Base-by-base conservation (phyloP, 92 coral and sea anemone genomes). In the Pocillopora grandis region DNA sequence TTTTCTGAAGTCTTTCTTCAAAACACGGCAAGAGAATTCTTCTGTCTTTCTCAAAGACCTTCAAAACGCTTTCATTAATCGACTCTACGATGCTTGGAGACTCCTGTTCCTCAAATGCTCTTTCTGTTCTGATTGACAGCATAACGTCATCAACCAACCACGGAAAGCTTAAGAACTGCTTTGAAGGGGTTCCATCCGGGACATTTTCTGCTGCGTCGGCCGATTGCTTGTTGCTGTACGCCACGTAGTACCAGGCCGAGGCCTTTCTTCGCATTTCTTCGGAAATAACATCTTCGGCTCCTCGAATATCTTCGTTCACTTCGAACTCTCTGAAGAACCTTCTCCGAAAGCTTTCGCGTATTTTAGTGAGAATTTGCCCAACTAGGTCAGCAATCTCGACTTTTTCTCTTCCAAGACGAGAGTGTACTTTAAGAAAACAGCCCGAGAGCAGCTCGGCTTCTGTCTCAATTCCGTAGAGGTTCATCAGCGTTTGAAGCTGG, bases 91-190 rank as follows among this genome's bases (percentile, higher is more conserved):
- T 68, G 62, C 87, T 77, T 48, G 71, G 77, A 0, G 90, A 81
- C 49, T 67, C 80, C 80, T 88, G 88, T 35, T 10, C 72, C 79
- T 71, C 73, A 23, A 79, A 74, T 27, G 66, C 58, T 17, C 64
- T 49, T 18, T 55, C 64, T 21, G 18, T 66, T 27, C 89, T 74
- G 83, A 97, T 88, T 15, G 91, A 64, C 35, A 91, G 73, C 91
- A 97, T 90, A 83, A 97, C 91, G 87, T 97, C 99, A 89, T 97
- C 98, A 58, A 97, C 95, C 31, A 97, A 72, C 99, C 99, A 97
- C 17, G 99, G 98, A 72, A 97, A 94, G 86, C 99, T 97, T 73
- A 97, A 87, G 77, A 89, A 97, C 84, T 88, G 97, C 36, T 17
- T 73, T 76, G 75, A 66, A 79, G 72, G 65, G 57, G 52, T 57